Evolutionary conservation across 2,888 invertebrate species (phyloP), one percentile per base, ranked within the genome.

Genomic region (Protophormia terraenovae): DNA sequence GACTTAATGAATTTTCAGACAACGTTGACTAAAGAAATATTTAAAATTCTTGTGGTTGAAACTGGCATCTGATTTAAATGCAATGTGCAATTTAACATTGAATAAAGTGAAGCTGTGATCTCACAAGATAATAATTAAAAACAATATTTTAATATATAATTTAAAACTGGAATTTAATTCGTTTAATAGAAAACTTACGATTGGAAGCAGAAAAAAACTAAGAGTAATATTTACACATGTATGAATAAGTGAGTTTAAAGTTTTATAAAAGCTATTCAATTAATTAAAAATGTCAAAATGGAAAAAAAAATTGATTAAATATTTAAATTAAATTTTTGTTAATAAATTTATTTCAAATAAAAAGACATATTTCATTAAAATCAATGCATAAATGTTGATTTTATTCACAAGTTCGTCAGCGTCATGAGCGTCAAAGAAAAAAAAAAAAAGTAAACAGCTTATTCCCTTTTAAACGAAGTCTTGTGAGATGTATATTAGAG

Each of bases 11-110:
- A 62, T 27, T 75, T 35, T 12, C 24, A 7, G 22, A 14, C 35
- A 10, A 50, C n/a, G n/a, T n/a, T 62, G 75, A 32, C 60, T 29
- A n/a, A 72, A 22, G 73, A 73, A 47, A 73, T 60, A 73, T 16
- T 73, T 60, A 1, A 60, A 47, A 60, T 32, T 45, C n/a, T 32
- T 73, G 3, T 24, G 60, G 16, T 16, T 22, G 19, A 32, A 29
- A 60, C 5, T 19, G 22, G 3, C 24, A 22, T 35, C 60, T 47
- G 14, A 60, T 58, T 73, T 73, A n/a, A 32, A 73, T 60, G 47
- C 73, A 55, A 24, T 16, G 32, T n/a, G n/a, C n/a, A n/a, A n/a
- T n/a, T n/a, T n/a, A n/a, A n/a, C 24, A 41, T 71, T 62, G n/a
- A 60, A 10, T 47, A 22, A 29, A 47, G n/a, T 2, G 45, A 60